Percentiles rank a stretch among this genome's conserved stretches.
Conservation (phyloP, 2,888 invertebrate genomes). For the Agonopterix arenella region DNA sequence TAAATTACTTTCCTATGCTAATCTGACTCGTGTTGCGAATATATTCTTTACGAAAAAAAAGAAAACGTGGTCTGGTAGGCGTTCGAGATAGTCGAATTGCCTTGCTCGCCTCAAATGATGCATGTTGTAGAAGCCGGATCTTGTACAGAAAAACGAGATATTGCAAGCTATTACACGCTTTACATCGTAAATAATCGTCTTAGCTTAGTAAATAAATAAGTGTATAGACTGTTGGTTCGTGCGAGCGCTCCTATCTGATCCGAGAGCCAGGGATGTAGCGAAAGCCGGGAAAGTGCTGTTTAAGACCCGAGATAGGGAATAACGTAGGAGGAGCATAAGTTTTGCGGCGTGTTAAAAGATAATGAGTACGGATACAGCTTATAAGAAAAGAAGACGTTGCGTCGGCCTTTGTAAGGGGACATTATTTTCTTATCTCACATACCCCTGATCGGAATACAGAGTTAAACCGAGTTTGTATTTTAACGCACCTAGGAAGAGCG, state of each 20-base stretch:
- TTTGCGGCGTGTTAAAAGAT: slow-evolving; percentile 66
- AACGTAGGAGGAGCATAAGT: slow-evolving; percentile 60
- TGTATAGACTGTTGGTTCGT: slow-evolving; percentile 50
- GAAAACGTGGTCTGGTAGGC: slow-evolving; percentile 34
- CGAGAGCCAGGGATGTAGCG: slow-evolving; percentile 47
- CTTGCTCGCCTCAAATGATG: slow-evolving; percentile 50
- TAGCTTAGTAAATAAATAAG: slow-evolving; percentile 70
- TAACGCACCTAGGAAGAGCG: slow-evolving; percentile 51
- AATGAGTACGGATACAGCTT: slow-evolving; percentile 60
- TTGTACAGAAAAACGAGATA: slow-evolving; percentile 57
- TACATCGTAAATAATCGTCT: slow-evolving; percentile 71
- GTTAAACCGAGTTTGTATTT: slow-evolving; percentile 45
- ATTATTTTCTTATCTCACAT: slow-evolving; percentile 56
- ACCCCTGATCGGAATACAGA: slow-evolving; percentile 28
- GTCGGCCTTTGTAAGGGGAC: slow-evolving; percentile 50
- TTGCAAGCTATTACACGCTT: slow-evolving; percentile 60
- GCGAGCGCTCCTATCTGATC: slow-evolving; percentile 61
- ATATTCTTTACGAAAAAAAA: slow-evolving; percentile 44
- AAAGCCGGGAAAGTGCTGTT: slow-evolving; percentile 62
- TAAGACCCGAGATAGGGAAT: slow-evolving; percentile 61
- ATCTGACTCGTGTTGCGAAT: slow-evolving; percentile 59
- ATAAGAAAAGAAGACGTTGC: slow-evolving; percentile 58
- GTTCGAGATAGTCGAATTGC: slow-evolving; percentile 42
- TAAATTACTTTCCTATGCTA: slow-evolving; percentile 71
- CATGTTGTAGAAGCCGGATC: slow-evolving; percentile 49